These are phyloP conservation scores for Petrocephalus sullivani DNA, from an alignment of 2,797 vertebrate genomes.

Conservation along the genomic window DNA sequence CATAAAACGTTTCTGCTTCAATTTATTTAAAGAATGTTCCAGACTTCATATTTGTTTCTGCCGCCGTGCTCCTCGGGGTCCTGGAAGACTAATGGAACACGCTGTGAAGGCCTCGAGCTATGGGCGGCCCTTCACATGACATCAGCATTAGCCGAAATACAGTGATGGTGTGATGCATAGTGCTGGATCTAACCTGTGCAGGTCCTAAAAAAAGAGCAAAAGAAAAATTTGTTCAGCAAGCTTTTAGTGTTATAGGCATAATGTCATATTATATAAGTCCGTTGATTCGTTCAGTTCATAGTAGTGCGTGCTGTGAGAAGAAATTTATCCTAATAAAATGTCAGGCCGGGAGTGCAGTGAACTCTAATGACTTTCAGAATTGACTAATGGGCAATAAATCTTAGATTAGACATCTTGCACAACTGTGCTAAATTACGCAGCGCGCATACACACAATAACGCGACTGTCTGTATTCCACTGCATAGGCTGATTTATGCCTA, in stretches of 20 bases:
- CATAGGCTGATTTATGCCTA: constrained; percentile 6
- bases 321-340: constrained; percentile 73
- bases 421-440: constrained; percentile 41
- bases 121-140: neutral
- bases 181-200: neutral
- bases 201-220: neutral
- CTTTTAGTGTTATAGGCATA: constrained; percentile 10
- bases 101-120: neutral
- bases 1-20: neutral
- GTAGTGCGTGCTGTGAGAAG: neutral
- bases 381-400: constrained; percentile 80
- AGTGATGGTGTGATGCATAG: neutral
- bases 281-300: constrained; percentile 14
- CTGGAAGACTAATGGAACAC: neutral
- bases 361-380: constrained; percentile 78
- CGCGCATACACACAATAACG: constrained; percentile 33
- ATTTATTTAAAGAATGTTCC: constrained; percentile 12
- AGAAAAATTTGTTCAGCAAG: neutral
- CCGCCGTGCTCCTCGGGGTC: neutral
- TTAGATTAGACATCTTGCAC: constrained; percentile 63
- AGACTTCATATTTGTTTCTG: neutral
- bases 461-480: neutral
- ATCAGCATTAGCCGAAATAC: neutral
- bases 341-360: constrained; percentile 74
- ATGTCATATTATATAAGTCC: constrained; percentile 10